Conservation (phyloP, 2,797 vertebrate genomes). For the Synaphobranchus kaupii region DNA sequence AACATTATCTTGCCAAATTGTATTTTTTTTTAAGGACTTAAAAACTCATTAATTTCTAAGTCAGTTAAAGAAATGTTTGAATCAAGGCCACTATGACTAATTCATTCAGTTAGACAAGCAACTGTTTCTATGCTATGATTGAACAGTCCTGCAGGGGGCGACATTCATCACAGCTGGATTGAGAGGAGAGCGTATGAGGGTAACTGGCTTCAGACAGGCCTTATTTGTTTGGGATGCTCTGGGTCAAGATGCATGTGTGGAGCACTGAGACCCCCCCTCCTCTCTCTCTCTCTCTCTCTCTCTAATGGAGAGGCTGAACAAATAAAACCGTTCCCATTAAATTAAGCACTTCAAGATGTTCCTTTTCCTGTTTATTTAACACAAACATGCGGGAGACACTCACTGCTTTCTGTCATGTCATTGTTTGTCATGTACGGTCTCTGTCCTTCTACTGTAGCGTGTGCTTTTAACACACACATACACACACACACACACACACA, state of each 20-base stretch:
- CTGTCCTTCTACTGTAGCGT: background rate
- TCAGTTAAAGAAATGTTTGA: background rate
- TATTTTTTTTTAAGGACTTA: background rate
- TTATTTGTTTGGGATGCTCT: background rate
- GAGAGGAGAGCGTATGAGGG: background rate
- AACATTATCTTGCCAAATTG: background rate
- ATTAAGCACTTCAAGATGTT: constrained; percentile 9
- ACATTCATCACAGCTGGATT: background rate
- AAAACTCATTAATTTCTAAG: background rate
- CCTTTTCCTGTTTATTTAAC: background rate
- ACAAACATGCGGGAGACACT: background rate
- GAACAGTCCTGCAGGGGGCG: background rate
- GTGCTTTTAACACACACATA: background rate
- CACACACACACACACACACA: background rate
- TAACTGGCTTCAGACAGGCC: background rate
- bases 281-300: too few species aligned
- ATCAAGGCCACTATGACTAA: background rate
- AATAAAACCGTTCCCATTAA: background rate
- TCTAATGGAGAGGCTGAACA: background rate
- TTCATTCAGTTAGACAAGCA: background rate
- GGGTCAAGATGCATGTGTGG: background rate
- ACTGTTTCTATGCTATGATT: too few species aligned
- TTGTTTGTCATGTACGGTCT: background rate
- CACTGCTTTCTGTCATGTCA: background rate
- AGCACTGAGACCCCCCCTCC: background rate